A percentile compares a stretch with the other conserved stretches of the same genome.
These are phyloP conservation scores for Acanthornis magna DNA, from an alignment of 2,797 vertebrate species.

Conservation along the genomic window DNA sequence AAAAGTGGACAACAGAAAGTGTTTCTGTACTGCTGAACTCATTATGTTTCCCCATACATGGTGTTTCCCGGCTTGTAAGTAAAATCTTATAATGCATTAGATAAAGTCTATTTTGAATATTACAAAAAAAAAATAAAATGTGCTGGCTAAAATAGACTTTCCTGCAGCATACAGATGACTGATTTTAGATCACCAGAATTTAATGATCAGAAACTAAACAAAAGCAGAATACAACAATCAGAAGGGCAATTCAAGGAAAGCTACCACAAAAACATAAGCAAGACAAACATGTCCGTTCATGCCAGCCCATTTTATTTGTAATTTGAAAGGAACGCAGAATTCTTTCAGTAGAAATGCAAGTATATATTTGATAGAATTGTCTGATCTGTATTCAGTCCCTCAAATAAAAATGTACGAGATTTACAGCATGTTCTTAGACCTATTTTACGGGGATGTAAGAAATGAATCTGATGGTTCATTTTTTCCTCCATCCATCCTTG, in stretches of 20 bases:
- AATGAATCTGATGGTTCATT: background rate
- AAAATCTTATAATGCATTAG: background rate
- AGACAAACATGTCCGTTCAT: background rate
- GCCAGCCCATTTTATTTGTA: background rate
- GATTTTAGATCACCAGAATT: background rate
- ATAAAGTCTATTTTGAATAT: background rate
- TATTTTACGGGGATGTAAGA: background rate
- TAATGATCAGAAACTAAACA: background rate
- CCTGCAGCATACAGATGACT: background rate
- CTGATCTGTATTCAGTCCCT: background rate
- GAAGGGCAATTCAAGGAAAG: background rate
- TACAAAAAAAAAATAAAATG: background rate
- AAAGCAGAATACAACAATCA: background rate
- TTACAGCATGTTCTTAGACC: background rate
- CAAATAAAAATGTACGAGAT: background rate
- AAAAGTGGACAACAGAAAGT: slow-evolving; percentile 23
- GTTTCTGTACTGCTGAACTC: background rate
- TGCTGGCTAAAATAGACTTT: background rate
- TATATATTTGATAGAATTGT: background rate
- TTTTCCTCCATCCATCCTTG: background rate
- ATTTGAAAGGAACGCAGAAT: background rate
- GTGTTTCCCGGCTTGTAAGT: background rate
- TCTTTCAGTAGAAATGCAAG: background rate
- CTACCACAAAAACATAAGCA: background rate
- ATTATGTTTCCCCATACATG: background rate